A percentile compares a stretch with the other conserved stretches of the same genome.
These are phyloP conservation scores for Drosophila neotestacea DNA, from an alignment of 2,888 invertebrate genomes.

Conservation along the genomic window DNA sequence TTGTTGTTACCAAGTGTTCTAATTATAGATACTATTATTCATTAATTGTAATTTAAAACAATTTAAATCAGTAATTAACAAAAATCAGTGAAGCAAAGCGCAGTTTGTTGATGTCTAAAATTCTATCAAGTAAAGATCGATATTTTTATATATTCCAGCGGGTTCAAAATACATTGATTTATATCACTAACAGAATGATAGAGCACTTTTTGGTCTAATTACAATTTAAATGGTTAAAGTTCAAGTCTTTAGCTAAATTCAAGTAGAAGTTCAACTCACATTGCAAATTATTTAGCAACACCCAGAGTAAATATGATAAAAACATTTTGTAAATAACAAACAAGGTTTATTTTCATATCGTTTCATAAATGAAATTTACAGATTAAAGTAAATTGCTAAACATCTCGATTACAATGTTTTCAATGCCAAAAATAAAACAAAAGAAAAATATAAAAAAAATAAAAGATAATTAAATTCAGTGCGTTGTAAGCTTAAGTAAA, in stretches of 20 bases:
- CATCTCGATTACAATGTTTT: conserved; percentile 30
- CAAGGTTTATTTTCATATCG: conserved; percentile 61
- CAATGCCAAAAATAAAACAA: conserved; percentile 11
- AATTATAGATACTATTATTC: not conserved
- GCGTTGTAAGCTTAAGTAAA: conserved; percentile 49
- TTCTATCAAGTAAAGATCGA: not conserved
- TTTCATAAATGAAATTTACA: conserved; percentile 33
- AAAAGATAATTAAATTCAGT: conserved; percentile 26
- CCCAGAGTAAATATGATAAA: not conserved
- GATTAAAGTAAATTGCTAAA: conserved; percentile 39
- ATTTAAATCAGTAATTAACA: not conserved
- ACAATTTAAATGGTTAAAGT: not conserved
- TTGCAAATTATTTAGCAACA: not conserved
- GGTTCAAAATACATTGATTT: not conserved
- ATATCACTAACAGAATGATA: not conserved
- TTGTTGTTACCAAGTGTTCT: not conserved
- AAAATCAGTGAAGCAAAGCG: not conserved
- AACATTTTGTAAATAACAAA: conserved; percentile 64
- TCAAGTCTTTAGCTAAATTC: not conserved
- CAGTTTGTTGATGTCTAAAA: not conserved
- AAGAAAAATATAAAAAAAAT: not conserved
- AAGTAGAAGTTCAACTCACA: not conserved
- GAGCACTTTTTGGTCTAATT: not conserved
- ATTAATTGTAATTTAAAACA: not conserved
- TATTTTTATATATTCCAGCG: not conserved